These are phyloP conservation scores for Ricordea florida DNA, from an alignment of 92 coral and sea anemone genomes.

Conservation along the genomic window DNA sequence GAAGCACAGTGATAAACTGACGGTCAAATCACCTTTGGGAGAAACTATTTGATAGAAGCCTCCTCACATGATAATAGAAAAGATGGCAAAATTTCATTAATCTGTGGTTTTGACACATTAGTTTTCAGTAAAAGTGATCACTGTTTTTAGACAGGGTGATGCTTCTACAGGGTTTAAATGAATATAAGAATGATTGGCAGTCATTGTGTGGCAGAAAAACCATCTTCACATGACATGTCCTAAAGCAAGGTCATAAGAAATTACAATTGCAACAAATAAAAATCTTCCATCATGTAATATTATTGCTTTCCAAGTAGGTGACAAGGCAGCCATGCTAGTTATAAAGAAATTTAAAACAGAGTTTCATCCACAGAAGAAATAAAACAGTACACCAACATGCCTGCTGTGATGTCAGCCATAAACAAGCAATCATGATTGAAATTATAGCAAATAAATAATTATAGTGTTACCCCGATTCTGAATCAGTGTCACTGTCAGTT, in stretches of 20 bases:
- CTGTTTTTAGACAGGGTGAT: neutral
- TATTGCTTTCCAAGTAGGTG: slow-evolving; percentile 1
- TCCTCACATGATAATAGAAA: neutral
- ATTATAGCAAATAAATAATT: neutral
- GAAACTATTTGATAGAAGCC: neutral
- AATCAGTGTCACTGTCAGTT: neutral
- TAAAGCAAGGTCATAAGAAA: slow-evolving; percentile 4
- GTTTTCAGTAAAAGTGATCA: neutral
- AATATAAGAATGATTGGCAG: neutral
- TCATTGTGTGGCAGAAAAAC: neutral
- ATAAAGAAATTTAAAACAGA: neutral
- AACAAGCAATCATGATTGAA: neutral
- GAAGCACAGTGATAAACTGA: neutral
- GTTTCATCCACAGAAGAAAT: neutral
- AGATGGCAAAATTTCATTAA: neutral
- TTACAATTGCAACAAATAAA: neutral
- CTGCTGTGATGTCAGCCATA: neutral
- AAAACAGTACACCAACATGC: neutral
- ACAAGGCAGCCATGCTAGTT: slow-evolving; percentile 7
- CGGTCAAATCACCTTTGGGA: neutral
- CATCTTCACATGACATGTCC: neutral
- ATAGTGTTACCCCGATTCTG: too few species aligned
- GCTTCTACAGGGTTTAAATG: slow-evolving; percentile 3
- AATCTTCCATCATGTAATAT: neutral
- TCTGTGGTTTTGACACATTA: neutral